Evolutionary conservation across 2,797 vertebrate species (phyloP).

Genomic region (Poeciliopsis paucimaculata): DNA sequence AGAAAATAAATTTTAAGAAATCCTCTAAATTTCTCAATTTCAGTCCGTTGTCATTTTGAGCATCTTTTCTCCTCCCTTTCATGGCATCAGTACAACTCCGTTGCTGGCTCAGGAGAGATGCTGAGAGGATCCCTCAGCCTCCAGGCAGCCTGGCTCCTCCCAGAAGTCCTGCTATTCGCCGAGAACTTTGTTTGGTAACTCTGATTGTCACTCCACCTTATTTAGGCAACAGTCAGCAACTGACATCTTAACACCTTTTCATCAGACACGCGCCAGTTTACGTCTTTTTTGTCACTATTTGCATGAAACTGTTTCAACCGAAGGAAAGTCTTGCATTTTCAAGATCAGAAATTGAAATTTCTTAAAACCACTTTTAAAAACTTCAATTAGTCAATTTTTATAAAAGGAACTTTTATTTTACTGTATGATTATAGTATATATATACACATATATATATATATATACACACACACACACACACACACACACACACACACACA

Average conservation of each 20-base stretch:
- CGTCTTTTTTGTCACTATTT: neutral
- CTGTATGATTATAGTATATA: neutral
- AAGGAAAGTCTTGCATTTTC: constrained; percentile 11
- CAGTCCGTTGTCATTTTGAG: constrained; percentile 47
- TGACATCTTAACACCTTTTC: neutral
- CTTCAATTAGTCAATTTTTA: neutral
- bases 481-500: no score
- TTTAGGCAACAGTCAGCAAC: constrained; percentile 29
- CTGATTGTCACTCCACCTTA: constrained; percentile 56
- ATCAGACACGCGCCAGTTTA: neutral
- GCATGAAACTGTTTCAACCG: no score
- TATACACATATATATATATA: no score
- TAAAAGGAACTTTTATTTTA: neutral
- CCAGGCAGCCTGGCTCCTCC: constrained; percentile 78
- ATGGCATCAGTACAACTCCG: constrained; percentile 58
- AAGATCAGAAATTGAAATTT: neutral
- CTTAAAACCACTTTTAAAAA: neutral
- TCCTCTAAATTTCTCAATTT: constrained; percentile 22
- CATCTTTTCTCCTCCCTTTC: constrained; percentile 56
- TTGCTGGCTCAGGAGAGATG: constrained; percentile 68
- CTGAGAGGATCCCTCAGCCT: constrained; percentile 67
- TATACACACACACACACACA: no score
- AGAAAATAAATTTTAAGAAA: constrained; percentile 1
- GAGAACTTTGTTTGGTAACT: constrained; percentile 66
- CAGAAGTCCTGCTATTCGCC: constrained; percentile 76